Evolutionary conservation across 2,888 invertebrate species (phyloP).

Genomic region (Noctua pronuba): DNA sequence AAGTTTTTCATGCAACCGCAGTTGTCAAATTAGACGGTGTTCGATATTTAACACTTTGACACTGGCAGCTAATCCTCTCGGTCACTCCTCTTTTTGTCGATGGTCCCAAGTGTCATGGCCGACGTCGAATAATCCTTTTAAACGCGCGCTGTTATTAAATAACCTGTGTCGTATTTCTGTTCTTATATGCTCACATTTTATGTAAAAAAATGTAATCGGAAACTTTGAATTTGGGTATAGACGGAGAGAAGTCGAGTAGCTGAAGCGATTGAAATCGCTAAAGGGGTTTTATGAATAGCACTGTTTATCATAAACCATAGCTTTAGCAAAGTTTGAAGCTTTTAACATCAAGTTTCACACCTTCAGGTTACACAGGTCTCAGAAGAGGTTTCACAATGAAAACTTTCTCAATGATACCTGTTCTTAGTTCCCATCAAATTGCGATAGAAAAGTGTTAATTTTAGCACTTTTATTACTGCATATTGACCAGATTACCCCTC

Average conservation of each 20-base stretch:
- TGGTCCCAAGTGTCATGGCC: slow-evolving; percentile 86
- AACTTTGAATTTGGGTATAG: slow-evolving; percentile 61
- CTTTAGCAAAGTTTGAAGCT: background rate
- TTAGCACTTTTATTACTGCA: background rate
- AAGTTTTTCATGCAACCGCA: slow-evolving; percentile 81
- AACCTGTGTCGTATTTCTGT: slow-evolving; percentile 86
- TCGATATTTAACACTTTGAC: slow-evolving; percentile 91
- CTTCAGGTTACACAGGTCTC: background rate
- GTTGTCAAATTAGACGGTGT: slow-evolving; percentile 89
- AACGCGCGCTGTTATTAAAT: slow-evolving; percentile 82
- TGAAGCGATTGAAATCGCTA: background rate
- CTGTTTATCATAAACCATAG: background rate
- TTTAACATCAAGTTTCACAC: background rate
- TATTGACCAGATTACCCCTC: background rate
- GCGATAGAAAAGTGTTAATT: background rate
- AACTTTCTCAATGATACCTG: background rate
- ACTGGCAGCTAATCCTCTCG: slow-evolving; percentile 89
- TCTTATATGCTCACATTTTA: slow-evolving; percentile 72
- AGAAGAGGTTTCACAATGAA: background rate
- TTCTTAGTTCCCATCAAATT: background rate
- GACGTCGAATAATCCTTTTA: slow-evolving; percentile 88
- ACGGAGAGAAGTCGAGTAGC: background rate
- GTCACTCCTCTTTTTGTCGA: slow-evolving; percentile 83
- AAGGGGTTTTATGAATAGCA: background rate
- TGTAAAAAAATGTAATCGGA: slow-evolving; percentile 81